A percentile compares a stretch with the other conserved stretches of the same genome.
Evolutionary conservation across 2,797 vertebrate species (phyloP).

Genomic region (Macropus fuliginosus): DNA sequence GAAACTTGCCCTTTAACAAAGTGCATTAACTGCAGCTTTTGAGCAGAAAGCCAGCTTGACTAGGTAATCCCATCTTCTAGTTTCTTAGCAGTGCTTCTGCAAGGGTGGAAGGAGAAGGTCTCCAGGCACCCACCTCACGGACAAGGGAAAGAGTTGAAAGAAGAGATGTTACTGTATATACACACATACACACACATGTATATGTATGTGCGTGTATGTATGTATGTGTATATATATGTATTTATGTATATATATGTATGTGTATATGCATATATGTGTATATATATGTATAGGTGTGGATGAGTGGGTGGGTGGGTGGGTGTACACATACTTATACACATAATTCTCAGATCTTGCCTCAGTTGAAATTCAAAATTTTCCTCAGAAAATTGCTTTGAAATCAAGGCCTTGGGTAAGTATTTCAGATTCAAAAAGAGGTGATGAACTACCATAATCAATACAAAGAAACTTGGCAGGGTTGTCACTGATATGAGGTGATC

Average conservation of each 20-base stretch:
- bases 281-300: no score
- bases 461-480: neutral
- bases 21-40: slow-evolving; percentile 40
- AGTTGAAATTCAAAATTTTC: neutral
- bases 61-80: neutral
- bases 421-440: neutral
- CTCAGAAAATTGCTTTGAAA: neutral
- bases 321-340: no score
- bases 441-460: neutral
- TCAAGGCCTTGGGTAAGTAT: neutral
- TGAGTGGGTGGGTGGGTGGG: neutral
- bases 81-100: slow-evolving; percentile 5
- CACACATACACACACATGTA: no score
- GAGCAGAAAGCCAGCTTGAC: slow-evolving; percentile 7
- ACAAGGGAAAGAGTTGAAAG: neutral
- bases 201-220: accelerated
- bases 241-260: accelerated
- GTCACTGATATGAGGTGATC: neutral
- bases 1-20: slow-evolving; percentile 58
- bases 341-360: accelerated
- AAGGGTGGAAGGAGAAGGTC: slow-evolving; percentile 14
- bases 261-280: accelerated
- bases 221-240: no score
- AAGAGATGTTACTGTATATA: accelerated
- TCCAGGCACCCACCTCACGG: neutral